Conservation (phyloP, 2,888 invertebrate genomes). For the Heteropelma amictum region DNA sequence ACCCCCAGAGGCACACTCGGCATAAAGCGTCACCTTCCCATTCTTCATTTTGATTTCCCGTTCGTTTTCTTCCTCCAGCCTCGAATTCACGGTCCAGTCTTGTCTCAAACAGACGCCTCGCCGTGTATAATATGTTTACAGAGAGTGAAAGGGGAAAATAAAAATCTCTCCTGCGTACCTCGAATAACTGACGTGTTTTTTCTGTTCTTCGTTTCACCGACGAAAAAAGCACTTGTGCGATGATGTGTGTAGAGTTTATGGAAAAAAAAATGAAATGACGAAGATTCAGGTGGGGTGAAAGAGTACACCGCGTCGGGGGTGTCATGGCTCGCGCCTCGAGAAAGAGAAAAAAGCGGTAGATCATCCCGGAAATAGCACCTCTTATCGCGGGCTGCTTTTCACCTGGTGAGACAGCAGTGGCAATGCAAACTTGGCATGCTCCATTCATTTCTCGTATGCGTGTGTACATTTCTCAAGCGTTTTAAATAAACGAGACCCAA, state of each 20-base stretch:
- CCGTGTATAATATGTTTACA: constrained; percentile 28
- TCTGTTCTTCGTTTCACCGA: too few relatives aligned
- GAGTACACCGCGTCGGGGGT: neutral
- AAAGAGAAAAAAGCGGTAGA: constrained; percentile 47
- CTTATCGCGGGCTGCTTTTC: constrained; percentile 47
- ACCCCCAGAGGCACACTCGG: constrained; percentile 11
- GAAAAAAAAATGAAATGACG: neutral
- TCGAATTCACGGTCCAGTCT: constrained; percentile 12
- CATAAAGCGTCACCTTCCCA: constrained; percentile 2
- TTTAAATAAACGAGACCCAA: constrained; percentile 5
- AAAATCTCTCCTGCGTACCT: too few relatives aligned
- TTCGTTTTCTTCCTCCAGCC: constrained; percentile 13
- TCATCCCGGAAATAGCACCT: constrained; percentile 51
- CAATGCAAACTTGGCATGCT: constrained; percentile 42
- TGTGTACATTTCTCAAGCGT: constrained; percentile 16
- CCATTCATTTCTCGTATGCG: constrained; percentile 39
- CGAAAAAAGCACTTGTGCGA: too few relatives aligned
- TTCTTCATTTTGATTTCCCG: neutral
- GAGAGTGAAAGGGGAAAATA: constrained; percentile 28
- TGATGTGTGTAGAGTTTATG: too few relatives aligned
- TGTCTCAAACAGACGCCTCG: neutral
- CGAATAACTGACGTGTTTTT: too few relatives aligned
- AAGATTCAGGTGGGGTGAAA: neutral
- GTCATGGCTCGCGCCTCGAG: neutral
- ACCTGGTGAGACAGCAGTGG: constrained; percentile 28